Base-by-base conservation (phyloP, 2,888 invertebrate genomes). In the Morpho helenor region DNA sequence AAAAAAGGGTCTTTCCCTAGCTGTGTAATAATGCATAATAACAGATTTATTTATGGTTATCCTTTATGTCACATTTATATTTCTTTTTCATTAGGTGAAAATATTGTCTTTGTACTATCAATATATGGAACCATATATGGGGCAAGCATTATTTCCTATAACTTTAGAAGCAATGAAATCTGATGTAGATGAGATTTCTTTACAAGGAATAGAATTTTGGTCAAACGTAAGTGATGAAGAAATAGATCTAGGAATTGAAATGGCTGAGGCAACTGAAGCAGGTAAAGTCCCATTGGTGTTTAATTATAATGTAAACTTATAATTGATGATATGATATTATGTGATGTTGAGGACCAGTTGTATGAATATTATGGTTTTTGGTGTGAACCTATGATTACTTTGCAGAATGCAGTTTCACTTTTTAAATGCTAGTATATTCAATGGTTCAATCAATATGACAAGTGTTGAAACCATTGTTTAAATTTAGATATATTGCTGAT, bases 181-280 rank as follows among this genome's bases (percentile, higher is more conserved):
- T 16, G 97, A 98, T 65, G 94, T 96, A 66, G 98, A 99, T 87
- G 98, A 99, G 70, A 96, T 99, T 56, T 96, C 98, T 16, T 92
- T 99, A 58, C 99, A 99, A 91, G 99, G 99, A 68, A 99, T 99
- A 80, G 99, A 99, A 85, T 99, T 99, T 90, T 99, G 99, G 99
- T 99, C 99, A 5, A 99, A 98, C 74, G 99, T 99, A 0, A 98
- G 99, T 76, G 99, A 99, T 87, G 99, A 99, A 89, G 99, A 99
- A 88, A 97, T 99, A 43, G 99, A 99, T 86, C 91, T 99, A 66
- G 94, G 96, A 2, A 96, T 98, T 79, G 98, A 99, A 84, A 97
- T 96, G 74, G 95, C 96, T 49, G 99, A 99, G 88, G 99, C 99
- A 8, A 93, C 93, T 45, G 99, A 99, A 82, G 94, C 95, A 72